phyloP scores from a whole-genome alignment of 2,888 invertebrate species.

The Synergus japonicus region DNA sequence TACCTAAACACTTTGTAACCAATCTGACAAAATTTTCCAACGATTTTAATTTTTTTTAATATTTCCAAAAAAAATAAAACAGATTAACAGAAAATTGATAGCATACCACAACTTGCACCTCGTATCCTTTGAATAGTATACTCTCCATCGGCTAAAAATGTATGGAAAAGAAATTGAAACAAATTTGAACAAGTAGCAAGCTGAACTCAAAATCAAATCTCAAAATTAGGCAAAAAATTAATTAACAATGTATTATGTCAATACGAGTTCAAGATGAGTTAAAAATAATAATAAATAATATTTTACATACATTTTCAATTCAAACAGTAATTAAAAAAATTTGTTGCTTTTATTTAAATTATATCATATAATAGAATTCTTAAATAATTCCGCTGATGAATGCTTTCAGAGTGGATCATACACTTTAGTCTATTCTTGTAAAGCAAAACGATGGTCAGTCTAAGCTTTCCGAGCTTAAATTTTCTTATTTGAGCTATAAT shows the following conservation, averaged over 20 bases:
- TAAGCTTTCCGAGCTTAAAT: slow-evolving; percentile 64
- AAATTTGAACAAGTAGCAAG: slow-evolving; percentile 1
- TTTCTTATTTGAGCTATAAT: slow-evolving; percentile 65
- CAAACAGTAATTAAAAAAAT: background rate
- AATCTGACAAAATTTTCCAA: background rate
- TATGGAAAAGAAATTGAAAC: slow-evolving; percentile 31
- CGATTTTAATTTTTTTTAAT: slow-evolving; percentile 20
- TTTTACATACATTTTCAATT: background rate
- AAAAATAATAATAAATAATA: background rate
- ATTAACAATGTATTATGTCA: background rate
- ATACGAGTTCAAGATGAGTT: background rate
- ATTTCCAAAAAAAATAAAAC: slow-evolving; percentile 18
- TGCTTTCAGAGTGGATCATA: slow-evolving; percentile 70
- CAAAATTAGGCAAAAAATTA: background rate
- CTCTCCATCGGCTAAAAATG: slow-evolving; percentile 58
- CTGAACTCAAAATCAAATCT: background rate
- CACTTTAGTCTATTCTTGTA: slow-evolving; percentile 73
- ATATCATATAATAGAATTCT: slow-evolving; percentile 4
- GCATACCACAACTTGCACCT: slow-evolving; percentile 57
- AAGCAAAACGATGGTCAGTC: slow-evolving; percentile 67
- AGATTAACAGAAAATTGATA: slow-evolving; percentile 47
- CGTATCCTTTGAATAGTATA: slow-evolving; percentile 61
- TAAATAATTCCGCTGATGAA: slow-evolving; percentile 55
- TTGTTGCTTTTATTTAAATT: slow-evolving; percentile 10
- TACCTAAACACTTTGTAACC: background rate